Base-by-base conservation (phyloP, 1,140 invertebrate genomes). In the Lasioglossum albipes region DNA sequence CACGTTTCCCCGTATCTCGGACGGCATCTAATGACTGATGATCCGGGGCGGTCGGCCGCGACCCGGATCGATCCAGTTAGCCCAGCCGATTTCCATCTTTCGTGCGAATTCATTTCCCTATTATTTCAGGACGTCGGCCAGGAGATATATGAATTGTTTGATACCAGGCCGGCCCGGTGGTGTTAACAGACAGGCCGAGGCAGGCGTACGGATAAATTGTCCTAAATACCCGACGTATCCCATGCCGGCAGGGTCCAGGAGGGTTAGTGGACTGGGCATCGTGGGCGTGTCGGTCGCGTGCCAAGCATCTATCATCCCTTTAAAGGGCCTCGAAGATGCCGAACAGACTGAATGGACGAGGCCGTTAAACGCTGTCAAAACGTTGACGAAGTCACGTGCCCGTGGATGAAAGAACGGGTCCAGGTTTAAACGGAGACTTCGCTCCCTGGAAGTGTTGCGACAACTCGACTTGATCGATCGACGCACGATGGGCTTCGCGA, bases 41-140 rank as follows among this genome's bases (percentile, higher is more conserved):
- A 72, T 57, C 68, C n/a, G 36, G 16, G 78, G 57, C 62, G 64
- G 62, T 45, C 70, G 59, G 59, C 27, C 9, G 45, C 45, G 45
- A 10, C 9, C 49, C 27, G 36, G n/a, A 54, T 76, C 70, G 81
- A 85, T 81, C 85, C 45, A 5, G 66, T 49, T 49, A 83, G 20
- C 69, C 69, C 64, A 12, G 20, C 71, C 81, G 90, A 92, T 92
- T 90, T 84, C 83, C 89, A 92, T 92, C 92, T 90, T 84, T 79
- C 84, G 90, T 83, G 89, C 91, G 92, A 93, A 93, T 93, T 93
- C 93, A 93, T 93, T 93, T 93, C 93, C 93, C 92, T 93, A 93
- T 93, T 93, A 93, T 92, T 93, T 90, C 93, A 84, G 89, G 71
- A 88, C 90, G 92, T 93, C 93, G 87, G 83, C 73, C 82, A 70